Conservation (phyloP, 2,888 invertebrate genomes). For the Eurois occulta region DNA sequence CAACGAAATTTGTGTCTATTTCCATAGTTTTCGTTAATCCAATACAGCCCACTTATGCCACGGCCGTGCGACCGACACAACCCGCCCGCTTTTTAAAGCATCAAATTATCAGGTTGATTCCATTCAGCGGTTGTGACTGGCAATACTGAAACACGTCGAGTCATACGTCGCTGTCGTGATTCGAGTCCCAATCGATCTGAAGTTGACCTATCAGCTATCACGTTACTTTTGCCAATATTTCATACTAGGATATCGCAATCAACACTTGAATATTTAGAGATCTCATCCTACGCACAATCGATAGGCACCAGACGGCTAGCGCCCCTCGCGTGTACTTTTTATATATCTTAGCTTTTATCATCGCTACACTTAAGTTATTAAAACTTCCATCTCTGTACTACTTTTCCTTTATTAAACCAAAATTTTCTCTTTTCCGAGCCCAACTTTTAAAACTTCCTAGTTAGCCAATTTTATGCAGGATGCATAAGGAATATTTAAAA, state of each 20-base stretch:
- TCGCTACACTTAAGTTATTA: conserved; percentile 13
- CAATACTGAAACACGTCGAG: conserved; percentile 11
- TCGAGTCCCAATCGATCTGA: conserved; percentile 33
- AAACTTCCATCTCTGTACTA: background rate
- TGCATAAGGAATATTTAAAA: conserved; percentile 31
- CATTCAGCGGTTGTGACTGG: conserved; percentile 31
- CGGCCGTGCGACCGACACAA: too few relatives aligned
- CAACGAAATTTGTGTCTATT: background rate
- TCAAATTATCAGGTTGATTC: conserved; percentile 5
- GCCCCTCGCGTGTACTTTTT: conserved; percentile 4
- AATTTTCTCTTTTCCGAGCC: background rate
- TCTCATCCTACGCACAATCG: conserved; percentile 47
- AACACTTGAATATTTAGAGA: conserved; percentile 56
- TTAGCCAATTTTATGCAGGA: conserved; percentile 35
- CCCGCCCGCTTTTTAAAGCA: background rate
- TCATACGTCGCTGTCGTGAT: conserved; percentile 7
- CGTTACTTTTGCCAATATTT: conserved; percentile 28
- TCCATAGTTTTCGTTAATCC: background rate
- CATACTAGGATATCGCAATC: conserved; percentile 35
- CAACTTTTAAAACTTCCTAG: conserved; percentile 27
- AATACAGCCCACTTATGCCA: background rate
- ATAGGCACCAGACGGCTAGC: conserved; percentile 43
- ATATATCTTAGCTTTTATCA: conserved; percentile 17
- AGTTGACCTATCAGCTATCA: conserved; percentile 24
- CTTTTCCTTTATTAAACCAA: conserved; percentile 7